Conservation (phyloP, 1,140 invertebrate species). For the Pogonus chalceus region DNA sequence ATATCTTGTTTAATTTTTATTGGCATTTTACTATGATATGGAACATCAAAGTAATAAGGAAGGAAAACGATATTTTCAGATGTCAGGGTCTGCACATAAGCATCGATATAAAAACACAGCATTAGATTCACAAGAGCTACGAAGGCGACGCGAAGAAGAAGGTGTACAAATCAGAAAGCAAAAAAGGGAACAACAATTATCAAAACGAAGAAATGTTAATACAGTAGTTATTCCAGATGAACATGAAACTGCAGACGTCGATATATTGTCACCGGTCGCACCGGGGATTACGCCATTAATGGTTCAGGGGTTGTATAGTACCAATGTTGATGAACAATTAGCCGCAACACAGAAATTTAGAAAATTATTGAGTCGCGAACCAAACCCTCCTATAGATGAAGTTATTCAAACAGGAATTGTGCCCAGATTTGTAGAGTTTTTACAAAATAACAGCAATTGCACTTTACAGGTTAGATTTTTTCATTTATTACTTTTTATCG, state of each 20-base stretch:
- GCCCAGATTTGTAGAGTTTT: constrained; percentile 90
- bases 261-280: constrained; percentile 30
- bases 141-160: constrained; percentile 88
- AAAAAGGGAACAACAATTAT: constrained; percentile 86
- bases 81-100: constrained; percentile 72
- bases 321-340: constrained; percentile 70
- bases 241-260: constrained; percentile 37
- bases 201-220: constrained; percentile 84
- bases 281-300: constrained; percentile 64
- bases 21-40: too few relatives aligned
- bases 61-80: too few relatives aligned
- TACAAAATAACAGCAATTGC: constrained; percentile 72
- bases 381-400: constrained; percentile 96
- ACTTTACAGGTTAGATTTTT: constrained; percentile 63
- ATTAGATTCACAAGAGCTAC: constrained; percentile 82
- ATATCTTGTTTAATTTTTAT: too few relatives aligned
- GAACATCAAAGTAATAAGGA: too few relatives aligned
- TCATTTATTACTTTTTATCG: constrained; percentile 10
- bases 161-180: constrained; percentile 92
- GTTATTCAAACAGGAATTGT: constrained; percentile 96
- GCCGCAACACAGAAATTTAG: constrained; percentile 89
- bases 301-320: constrained; percentile 74
- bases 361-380: constrained; percentile 88
- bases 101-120: constrained; percentile 93
- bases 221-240: constrained; percentile 41